Evolutionary conservation across 2,888 invertebrate species (phyloP), one percentile per base, ranked within the genome.

Genomic region (Colostygia pectinataria): DNA sequence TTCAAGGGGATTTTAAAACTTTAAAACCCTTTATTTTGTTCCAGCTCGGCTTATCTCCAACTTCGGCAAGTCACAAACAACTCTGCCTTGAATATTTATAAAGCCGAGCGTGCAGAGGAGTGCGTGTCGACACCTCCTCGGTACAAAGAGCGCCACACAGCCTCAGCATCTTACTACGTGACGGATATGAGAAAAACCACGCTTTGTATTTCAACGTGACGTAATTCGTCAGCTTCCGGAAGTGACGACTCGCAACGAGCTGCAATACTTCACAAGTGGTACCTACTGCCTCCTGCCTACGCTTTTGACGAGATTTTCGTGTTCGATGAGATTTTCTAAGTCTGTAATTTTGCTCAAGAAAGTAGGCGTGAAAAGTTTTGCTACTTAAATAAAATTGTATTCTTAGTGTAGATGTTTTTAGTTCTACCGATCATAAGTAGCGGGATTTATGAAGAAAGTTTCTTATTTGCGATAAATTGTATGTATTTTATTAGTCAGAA

Each of bases 201-300:
- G 15, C 23, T 36, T 36, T 27, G 38, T 33, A 31, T 27, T 13
- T 25, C 33, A 20, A 32, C 41, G 45, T 51, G 40, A 41, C 36
- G 44, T 40, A 34, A 50, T 31, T 25, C 25, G 36, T 40, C 39
- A 39, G 34, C 40, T 32, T 1, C 31, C 37, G 18, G 41, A 40
- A 41, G 40, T 47, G 36, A 41, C 37, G 40, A 23, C 10, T 29
- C 34, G 15, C 36, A 15, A 25, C 47, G 25, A 13, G 9, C 36
- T 25, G 33, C 20, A 29, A 47, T 41, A 24, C 29, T 18, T 40
- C 24, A 39, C 40, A 41, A 46, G 18, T 27, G 34, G 36, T 6
- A 13, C 23, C 4, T 18, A 7, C 33, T n/a, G 12, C 12, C 13
- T 2, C 15, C 2, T 3, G 15, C n/a, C n/a, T 15, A 15, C 15